Percentiles rank a stretch among this genome's conserved stretches.
phyloP scores from a whole-genome alignment of 1,140 invertebrate species.

The Pygmarrhopalites habei region DNA sequence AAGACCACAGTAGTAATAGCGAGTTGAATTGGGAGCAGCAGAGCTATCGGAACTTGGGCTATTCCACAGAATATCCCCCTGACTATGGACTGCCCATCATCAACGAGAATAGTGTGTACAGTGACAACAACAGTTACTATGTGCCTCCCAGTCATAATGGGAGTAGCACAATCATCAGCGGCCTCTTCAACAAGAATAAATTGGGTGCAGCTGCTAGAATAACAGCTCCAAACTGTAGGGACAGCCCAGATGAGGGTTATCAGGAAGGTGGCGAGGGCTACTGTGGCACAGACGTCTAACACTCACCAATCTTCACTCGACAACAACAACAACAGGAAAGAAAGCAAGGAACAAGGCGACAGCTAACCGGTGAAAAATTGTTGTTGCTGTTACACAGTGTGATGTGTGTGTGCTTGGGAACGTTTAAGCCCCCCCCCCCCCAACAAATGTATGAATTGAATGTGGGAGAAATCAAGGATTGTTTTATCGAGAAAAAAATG shows the following conservation, averaged over 20 bases:
- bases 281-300: conserved; percentile 80
- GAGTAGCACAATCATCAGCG: conserved; percentile 69
- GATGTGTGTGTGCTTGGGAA: too few species aligned
- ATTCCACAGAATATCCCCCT: conserved; percentile 55
- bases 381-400: too few species aligned
- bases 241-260: conserved; percentile 80
- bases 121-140: conserved; percentile 31
- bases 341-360: too few species aligned
- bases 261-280: conserved; percentile 73
- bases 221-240: conserved; percentile 56
- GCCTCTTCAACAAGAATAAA: conserved; percentile 43
- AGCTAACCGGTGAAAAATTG: too few species aligned
- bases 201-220: conserved; percentile 61
- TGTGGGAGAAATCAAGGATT: too few species aligned
- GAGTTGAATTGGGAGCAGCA: conserved; percentile 39
- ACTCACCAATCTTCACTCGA: too few species aligned
- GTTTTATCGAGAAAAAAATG: too few species aligned
- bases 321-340: too few species aligned
- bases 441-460: too few species aligned
- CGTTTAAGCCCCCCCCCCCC: too few species aligned
- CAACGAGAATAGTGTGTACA: conserved; percentile 41
- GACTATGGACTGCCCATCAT: conserved; percentile 70
- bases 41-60: conserved; percentile 38
- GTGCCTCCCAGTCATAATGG: conserved; percentile 52
- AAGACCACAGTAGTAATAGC: conserved; percentile 36